Evolutionary conservation across 1,140 invertebrate genomes (phyloP).

Genomic region (Brachionus asplanchnoidis): DNA sequence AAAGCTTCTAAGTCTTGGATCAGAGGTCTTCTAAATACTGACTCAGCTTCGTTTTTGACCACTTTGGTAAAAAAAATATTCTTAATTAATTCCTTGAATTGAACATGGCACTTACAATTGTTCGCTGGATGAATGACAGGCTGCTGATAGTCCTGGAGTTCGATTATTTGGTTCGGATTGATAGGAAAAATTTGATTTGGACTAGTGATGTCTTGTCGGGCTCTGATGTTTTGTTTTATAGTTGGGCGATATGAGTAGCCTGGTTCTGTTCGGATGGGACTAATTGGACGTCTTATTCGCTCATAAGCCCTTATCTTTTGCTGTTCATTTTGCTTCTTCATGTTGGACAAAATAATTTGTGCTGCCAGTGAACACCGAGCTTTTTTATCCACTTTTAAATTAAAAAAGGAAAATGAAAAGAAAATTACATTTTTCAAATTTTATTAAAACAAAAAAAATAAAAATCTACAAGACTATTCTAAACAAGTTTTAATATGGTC

Average conservation of each 20-base stretch:
- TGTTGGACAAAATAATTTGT: conserved; percentile 8
- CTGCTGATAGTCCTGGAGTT: background rate
- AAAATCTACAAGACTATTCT: background rate
- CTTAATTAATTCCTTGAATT: background rate
- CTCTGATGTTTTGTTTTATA: background rate
- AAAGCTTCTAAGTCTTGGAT: conserved; percentile 62
- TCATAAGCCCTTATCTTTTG: background rate
- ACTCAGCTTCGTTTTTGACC: background rate
- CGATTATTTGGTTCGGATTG: background rate
- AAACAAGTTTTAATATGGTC: background rate
- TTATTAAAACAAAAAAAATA: background rate
- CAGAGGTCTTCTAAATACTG: background rate
- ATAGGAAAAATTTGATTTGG: background rate
- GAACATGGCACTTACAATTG: background rate
- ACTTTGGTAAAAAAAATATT: background rate
- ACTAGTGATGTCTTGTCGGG: background rate
- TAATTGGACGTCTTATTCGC: conserved; percentile 3
- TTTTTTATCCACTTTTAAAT: conserved; percentile 16
- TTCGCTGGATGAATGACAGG: background rate
- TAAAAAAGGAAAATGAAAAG: background rate
- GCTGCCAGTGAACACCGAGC: conserved; percentile 5
- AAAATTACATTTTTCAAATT: background rate
- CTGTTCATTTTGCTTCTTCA: conserved; percentile 9
- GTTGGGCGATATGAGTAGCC: background rate
- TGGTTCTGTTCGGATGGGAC: background rate